These are phyloP conservation scores for Zygogramma bicolorata DNA, from an alignment of 2,888 invertebrate genomes.

Conservation along the genomic window DNA sequence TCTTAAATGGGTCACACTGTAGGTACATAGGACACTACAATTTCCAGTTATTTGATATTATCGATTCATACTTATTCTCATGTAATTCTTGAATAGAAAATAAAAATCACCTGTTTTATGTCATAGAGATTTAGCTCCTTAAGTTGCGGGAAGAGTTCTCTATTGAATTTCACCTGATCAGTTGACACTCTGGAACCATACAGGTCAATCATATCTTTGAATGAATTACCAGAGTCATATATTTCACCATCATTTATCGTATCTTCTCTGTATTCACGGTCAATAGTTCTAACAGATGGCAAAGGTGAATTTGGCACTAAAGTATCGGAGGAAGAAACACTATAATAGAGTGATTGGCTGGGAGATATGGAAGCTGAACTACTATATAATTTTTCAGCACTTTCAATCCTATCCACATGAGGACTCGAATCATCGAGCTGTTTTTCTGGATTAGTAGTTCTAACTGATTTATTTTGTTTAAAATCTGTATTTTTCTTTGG, in stretches of 20 bases:
- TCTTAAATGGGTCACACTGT: too few relatives aligned
- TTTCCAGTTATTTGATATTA: too few relatives aligned
- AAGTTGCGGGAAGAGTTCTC: constrained; percentile 43
- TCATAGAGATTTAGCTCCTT: neutral
- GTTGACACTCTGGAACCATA: neutral
- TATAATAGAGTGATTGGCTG: constrained; percentile 54
- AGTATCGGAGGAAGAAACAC: constrained; percentile 41
- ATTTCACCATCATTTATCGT: neutral
- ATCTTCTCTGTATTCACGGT: constrained; percentile 34
- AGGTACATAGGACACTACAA: too few relatives aligned
- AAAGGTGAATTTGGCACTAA: constrained; percentile 33
- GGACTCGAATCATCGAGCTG: neutral
- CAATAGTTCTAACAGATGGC: constrained; percentile 28
- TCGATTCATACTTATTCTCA: too few relatives aligned
- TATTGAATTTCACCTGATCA: constrained; percentile 28
- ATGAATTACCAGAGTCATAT: neutral
- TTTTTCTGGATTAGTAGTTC: neutral
- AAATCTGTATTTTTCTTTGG: neutral
- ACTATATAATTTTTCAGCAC: constrained; percentile 17
- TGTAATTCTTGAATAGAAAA: neutral
- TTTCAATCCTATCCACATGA: neutral
- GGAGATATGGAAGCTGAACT: constrained; percentile 43
- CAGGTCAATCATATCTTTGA: neutral
- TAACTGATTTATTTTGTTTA: neutral
- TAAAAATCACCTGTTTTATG: constrained; percentile 37